These are phyloP conservation scores for Nothura maculosa DNA, from an alignment of 2,797 vertebrate genomes.

Conservation along the genomic window DNA sequence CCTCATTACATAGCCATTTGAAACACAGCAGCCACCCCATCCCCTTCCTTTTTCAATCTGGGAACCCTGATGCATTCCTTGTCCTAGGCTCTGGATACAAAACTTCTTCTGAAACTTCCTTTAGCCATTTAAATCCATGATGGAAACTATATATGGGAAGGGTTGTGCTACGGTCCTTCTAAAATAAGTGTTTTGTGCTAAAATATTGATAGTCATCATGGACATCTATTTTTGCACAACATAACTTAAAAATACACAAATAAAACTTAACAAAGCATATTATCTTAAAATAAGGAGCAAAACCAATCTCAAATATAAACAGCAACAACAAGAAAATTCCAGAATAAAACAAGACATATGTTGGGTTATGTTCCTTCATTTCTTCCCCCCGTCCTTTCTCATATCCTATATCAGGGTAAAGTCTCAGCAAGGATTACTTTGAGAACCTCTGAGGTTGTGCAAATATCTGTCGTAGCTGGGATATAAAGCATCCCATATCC, in stretches of 20 bases:
- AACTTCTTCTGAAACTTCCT: neutral
- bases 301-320: neutral
- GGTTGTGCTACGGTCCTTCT: neutral
- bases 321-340: neutral
- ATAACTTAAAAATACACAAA: neutral
- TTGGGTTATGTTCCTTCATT: neutral
- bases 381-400: neutral
- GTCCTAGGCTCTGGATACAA: neutral
- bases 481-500: neutral
- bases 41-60: neutral
- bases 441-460: neutral
- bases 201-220: neutral
- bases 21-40: neutral
- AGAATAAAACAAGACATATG: neutral
- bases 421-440: neutral
- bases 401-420: neutral
- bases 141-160: neutral
- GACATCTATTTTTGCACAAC: neutral
- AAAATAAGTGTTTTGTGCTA: conserved; percentile 21
- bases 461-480: neutral
- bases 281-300: neutral
- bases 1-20: neutral
- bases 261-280: neutral
- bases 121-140: neutral
- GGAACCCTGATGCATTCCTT: neutral